Percentiles rank a stretch among this genome's conserved stretches.
Evolutionary conservation across 2,797 vertebrate species (phyloP).

Genomic region (Chaenodraco wilsoni): DNA sequence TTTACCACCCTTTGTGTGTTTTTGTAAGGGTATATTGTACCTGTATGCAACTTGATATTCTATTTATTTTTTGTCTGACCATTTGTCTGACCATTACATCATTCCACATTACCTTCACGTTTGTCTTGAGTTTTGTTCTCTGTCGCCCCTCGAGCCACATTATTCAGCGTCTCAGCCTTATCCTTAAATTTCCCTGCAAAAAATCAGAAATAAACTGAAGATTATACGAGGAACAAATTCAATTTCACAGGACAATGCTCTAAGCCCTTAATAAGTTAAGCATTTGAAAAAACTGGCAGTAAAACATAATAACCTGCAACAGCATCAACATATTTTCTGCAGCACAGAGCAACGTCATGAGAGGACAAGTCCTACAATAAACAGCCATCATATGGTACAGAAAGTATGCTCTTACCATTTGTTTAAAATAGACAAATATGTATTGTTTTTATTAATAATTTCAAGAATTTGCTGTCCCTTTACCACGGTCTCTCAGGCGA

Average conservation of each 20-base stretch:
- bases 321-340: constrained; percentile 1
- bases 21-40: not conserved
- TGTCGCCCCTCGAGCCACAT: constrained; percentile 83
- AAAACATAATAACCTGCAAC: constrained; percentile 8
- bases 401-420: not conserved
- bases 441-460: not conserved
- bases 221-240: constrained; percentile 8
- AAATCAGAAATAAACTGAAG: constrained; percentile 59
- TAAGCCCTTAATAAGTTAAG: not conserved
- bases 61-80: not conserved
- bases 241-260: not conserved
- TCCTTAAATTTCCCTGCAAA: constrained; percentile 91
- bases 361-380: not conserved
- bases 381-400: not conserved
- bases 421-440: not conserved
- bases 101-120: constrained; percentile 84
- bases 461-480: not conserved
- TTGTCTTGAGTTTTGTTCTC: constrained; percentile 82
- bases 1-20: not conserved
- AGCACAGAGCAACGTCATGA: constrained; percentile 3
- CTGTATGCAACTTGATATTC: not conserved
- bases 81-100: constrained; percentile 2
- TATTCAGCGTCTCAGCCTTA: constrained; percentile 87
- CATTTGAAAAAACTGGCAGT: not conserved
- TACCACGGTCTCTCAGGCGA: not conserved